Evolutionary conservation across 2,888 invertebrate genomes (phyloP).

Genomic region (Orthosia gothica): DNA sequence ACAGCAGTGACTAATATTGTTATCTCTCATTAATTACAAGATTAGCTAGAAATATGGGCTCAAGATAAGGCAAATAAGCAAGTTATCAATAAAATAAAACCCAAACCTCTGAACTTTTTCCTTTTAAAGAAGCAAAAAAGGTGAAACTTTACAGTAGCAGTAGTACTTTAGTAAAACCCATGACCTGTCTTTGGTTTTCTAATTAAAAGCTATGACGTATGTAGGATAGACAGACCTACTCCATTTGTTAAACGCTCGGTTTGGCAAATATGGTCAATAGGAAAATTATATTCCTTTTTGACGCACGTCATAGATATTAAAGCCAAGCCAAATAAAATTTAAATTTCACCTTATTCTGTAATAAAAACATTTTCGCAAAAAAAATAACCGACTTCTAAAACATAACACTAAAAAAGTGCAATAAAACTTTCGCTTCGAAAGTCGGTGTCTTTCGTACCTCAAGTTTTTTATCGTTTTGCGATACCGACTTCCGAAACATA

Average conservation of each 20-base stretch:
- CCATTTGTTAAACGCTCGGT: not conserved
- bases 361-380: no score
- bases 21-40: not conserved
- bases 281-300: not conserved
- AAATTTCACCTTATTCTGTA: no score
- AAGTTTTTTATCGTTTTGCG: no score
- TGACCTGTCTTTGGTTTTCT: slow-evolving; percentile 1
- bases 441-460: no score
- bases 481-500: no score
- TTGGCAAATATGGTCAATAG: slow-evolving; percentile 4
- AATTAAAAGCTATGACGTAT: slow-evolving; percentile 2
- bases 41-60: slow-evolving; percentile 12
- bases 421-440: no score
- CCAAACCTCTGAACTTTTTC: slow-evolving; percentile 9
- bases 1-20: not conserved
- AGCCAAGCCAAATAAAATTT: not conserved
- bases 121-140: not conserved
- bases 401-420: no score
- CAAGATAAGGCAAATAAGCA: not conserved
- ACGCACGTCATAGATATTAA: not conserved
- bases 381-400: no score
- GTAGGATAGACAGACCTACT: not conserved
- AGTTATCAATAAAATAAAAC: slow-evolving; percentile 20
- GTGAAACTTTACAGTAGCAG: not conserved
- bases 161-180: slow-evolving; percentile 7